These are phyloP conservation scores for Zaprionus africanus DNA, from an alignment of 1,140 invertebrate genomes.

Conservation along the genomic window DNA sequence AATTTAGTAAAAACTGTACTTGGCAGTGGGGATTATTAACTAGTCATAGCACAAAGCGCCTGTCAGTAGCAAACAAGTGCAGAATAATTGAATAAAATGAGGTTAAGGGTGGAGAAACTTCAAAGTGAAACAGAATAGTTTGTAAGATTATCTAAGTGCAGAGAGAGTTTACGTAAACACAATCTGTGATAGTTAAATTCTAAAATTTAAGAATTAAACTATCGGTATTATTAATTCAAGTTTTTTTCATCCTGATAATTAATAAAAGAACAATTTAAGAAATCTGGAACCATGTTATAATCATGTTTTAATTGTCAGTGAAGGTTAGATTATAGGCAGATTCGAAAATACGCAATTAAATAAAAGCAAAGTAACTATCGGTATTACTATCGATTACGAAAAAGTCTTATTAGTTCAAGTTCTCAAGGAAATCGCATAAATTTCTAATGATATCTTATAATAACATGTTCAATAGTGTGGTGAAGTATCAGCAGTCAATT, in stretches of 20 bases:
- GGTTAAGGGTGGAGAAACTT: neutral
- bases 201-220: neutral
- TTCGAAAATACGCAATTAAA: neutral
- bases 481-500: too few species aligned
- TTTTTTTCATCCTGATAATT: too few species aligned
- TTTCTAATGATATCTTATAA: too few species aligned
- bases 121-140: neutral
- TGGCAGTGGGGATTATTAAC: neutral
- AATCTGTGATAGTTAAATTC: too few species aligned
- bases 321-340: too few species aligned
- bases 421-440: too few species aligned
- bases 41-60: neutral
- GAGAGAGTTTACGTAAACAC: too few species aligned
- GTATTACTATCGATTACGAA: neutral
- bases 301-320: too few species aligned
- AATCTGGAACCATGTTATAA: too few species aligned
- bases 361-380: neutral
- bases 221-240: neutral
- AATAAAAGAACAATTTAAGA: too few species aligned
- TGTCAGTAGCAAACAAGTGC: neutral
- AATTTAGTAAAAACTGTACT: constrained; percentile 11
- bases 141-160: neutral
- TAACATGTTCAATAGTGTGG: accelerated
- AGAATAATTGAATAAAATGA: neutral
- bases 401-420: neutral